phyloP scores from a whole-genome alignment of 2,888 invertebrate genomes.

The Lysandra bellargus region DNA sequence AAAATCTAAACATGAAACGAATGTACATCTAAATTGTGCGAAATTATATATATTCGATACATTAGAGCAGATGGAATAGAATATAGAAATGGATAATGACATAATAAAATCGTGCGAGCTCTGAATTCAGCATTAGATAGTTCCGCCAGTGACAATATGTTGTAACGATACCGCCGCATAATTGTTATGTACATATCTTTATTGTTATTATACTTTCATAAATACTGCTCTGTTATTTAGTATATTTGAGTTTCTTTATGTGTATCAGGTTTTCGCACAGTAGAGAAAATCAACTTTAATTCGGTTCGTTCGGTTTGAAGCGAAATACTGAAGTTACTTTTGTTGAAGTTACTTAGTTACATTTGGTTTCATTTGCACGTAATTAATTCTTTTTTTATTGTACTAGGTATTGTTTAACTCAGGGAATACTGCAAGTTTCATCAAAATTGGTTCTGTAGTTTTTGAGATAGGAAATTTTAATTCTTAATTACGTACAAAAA shows the following conservation, averaged over 20 bases:
- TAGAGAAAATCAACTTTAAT: not conserved
- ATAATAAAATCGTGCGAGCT: not conserved
- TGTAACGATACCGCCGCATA: slow-evolving; percentile 10
- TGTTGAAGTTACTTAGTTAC: no score
- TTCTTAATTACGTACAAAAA: no score
- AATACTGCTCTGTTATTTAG: not conserved
- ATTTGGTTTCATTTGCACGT: no score
- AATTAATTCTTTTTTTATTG: no score
- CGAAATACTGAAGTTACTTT: no score
- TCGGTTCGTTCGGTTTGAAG: no score
- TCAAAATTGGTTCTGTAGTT: no score
- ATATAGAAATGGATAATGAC: slow-evolving; percentile 15
- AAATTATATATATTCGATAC: slow-evolving; percentile 8
- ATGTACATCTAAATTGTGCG: not conserved
- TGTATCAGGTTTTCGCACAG: not conserved
- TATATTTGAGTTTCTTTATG: not conserved
- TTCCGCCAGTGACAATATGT: not conserved
- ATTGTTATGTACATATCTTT: slow-evolving; percentile 2
- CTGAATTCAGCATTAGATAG: slow-evolving; percentile 1
- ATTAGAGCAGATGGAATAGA: slow-evolving; percentile 1
- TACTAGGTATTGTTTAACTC: no score
- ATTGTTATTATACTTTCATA: not conserved
- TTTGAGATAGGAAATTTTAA: no score
- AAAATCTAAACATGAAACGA: not conserved
- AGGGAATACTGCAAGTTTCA: no score